Percentiles rank a stretch among this genome's conserved stretches.
Conservation (phyloP, 2,797 vertebrate species). For the Peromyscus eremicus region DNA sequence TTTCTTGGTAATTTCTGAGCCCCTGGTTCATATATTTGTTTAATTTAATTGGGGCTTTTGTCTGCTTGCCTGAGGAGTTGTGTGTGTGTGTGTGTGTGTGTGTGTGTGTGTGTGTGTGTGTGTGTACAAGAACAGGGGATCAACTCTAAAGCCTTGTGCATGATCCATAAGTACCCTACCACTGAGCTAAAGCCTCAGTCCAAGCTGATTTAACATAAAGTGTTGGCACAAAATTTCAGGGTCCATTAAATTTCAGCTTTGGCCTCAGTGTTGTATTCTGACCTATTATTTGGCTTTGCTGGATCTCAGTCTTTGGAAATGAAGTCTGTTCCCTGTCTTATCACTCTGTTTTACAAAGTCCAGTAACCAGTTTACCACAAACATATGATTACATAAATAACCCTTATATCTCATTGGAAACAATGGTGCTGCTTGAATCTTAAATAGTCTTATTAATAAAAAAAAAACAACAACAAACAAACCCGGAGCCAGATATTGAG, state of each 20-base stretch:
- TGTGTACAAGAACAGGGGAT: background rate
- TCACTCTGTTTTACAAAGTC: background rate
- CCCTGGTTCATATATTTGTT: background rate
- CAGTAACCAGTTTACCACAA: background rate
- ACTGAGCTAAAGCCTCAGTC: background rate
- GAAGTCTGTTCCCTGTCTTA: background rate
- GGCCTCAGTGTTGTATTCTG: background rate
- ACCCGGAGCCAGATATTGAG: no score
- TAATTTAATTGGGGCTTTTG: background rate
- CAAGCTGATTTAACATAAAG: conserved; percentile 12
- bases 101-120: background rate
- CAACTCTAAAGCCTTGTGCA: background rate
- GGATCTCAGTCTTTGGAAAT: background rate
- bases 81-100: background rate
- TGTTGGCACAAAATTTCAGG: background rate
- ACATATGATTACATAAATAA: background rate
- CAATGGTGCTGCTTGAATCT: background rate
- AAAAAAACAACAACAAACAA: no score
- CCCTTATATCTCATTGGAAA: background rate
- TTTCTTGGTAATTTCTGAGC: background rate
- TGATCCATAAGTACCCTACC: background rate
- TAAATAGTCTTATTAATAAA: no score
- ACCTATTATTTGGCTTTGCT: conserved; percentile 26
- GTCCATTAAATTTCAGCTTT: background rate
- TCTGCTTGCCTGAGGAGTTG: background rate